These are phyloP conservation scores for Maconellicoccus hirsutus DNA, from an alignment of 1,140 invertebrate species.

Conservation along the genomic window DNA sequence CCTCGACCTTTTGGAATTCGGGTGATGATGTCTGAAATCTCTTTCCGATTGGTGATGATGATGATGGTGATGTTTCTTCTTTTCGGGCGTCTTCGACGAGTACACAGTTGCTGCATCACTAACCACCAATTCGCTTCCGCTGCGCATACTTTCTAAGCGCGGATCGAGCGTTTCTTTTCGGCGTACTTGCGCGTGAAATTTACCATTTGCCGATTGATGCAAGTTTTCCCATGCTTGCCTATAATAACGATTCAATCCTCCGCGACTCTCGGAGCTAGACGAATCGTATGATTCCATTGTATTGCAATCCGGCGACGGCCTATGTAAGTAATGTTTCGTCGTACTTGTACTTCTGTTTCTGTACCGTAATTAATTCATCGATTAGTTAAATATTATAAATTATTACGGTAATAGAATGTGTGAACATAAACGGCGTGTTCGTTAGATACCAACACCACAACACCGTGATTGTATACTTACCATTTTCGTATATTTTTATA, in stretches of 20 bases:
- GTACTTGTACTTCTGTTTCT: conserved; percentile 53
- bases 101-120: conserved; percentile 49
- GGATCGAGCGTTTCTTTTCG: conserved; percentile 59
- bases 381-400: too few relatives aligned
- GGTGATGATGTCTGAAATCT: conserved; percentile 10
- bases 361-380: conserved; percentile 29
- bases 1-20: conserved; percentile 3
- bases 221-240: conserved; percentile 84
- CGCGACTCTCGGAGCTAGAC: conserved; percentile 67
- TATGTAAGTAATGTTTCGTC: conserved; percentile 66
- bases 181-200: conserved; percentile 41
- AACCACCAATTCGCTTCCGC: conserved; percentile 68
- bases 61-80: conserved; percentile 69
- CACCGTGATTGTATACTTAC: too few relatives aligned
- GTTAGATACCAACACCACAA: too few relatives aligned
- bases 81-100: conserved; percentile 45
- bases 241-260: conserved; percentile 71
- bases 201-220: conserved; percentile 52
- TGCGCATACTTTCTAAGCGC: conserved; percentile 57
- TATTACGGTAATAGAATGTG: too few relatives aligned
- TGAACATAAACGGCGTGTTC: too few relatives aligned
- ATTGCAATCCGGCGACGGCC: conserved; percentile 75
- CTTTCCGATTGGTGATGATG: conserved; percentile 52
- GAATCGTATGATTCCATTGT: conserved; percentile 77
- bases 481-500: too few relatives aligned